phyloP scores from a whole-genome alignment of 2,888 invertebrate species.

The Biston stratarius region DNA sequence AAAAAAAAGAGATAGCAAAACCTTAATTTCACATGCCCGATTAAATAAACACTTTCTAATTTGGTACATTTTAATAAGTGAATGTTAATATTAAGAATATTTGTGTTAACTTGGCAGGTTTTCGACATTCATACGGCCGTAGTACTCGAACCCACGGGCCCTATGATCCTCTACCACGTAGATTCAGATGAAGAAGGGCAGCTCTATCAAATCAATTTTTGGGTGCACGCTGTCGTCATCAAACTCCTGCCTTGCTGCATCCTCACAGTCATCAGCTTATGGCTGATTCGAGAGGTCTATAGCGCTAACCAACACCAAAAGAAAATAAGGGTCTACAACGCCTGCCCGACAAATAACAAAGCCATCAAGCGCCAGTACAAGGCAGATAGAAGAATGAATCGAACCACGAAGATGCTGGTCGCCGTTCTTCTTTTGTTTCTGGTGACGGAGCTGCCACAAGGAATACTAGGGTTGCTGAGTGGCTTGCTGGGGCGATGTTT shows the following conservation, averaged over 20 bases:
- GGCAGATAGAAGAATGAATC: slow-evolving; percentile 86
- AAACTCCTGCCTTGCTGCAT: slow-evolving; percentile 93
- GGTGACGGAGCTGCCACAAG: slow-evolving; percentile 95
- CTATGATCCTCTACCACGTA: slow-evolving; percentile 79
- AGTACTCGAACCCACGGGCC: slow-evolving; percentile 81
- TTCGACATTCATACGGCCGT: slow-evolving; percentile 82
- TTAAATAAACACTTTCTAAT: no score
- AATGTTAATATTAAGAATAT: no score
- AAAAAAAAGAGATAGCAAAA: no score
- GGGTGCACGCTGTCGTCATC: slow-evolving; percentile 93
- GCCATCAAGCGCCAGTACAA: slow-evolving; percentile 73
- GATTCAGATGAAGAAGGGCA: slow-evolving; percentile 87
- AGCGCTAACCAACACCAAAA: slow-evolving; percentile 90
- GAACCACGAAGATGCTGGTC: slow-evolving; percentile 96
- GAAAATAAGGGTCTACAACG: slow-evolving; percentile 81
- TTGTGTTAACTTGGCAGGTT: slow-evolving; percentile 60
- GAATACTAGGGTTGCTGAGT: slow-evolving; percentile 83
- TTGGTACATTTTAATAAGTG: no score
- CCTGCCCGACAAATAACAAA: slow-evolving; percentile 75
- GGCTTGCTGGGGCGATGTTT: slow-evolving; percentile 88
- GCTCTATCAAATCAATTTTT: slow-evolving; percentile 90
- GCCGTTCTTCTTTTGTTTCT: slow-evolving; percentile 95
- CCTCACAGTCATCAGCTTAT: slow-evolving; percentile 90
- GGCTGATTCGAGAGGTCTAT: slow-evolving; percentile 90
- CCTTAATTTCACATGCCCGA: no score